phyloP scores from a whole-genome alignment of 2,888 invertebrate species.

The Stictocephala bisonia region DNA sequence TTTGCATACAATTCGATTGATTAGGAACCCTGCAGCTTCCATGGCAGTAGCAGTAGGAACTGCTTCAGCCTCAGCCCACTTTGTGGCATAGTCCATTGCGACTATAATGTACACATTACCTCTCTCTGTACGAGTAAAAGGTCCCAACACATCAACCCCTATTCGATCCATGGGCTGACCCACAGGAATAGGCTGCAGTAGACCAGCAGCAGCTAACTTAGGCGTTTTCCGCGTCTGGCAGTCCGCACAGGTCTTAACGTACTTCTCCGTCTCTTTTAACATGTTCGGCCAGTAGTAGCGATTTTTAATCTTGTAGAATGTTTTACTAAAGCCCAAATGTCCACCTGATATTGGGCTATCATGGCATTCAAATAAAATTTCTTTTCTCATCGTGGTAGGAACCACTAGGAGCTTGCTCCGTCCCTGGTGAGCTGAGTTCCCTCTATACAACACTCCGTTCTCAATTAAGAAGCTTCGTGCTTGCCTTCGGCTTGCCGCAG shows the following conservation, averaged over 20 bases:
- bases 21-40: slow-evolving; percentile 11
- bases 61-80: slow-evolving; percentile 11
- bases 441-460: neutral
- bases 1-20: slow-evolving; percentile 11
- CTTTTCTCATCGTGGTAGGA: neutral
- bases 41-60: neutral
- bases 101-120: slow-evolving; percentile 15
- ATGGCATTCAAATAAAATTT: slow-evolving; percentile 1
- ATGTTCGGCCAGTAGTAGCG: slow-evolving; percentile 10
- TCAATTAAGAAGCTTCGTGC: neutral
- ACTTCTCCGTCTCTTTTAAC: slow-evolving; percentile 9
- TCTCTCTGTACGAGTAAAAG: neutral
- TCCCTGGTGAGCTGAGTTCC: neutral
- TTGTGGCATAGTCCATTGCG: slow-evolving; percentile 13
- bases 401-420: neutral
- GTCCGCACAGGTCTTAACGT: slow-evolving; percentile 11
- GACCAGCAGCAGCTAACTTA: neutral
- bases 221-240: slow-evolving; percentile 11
- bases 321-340: slow-evolving; percentile 13
- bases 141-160: slow-evolving; percentile 16
- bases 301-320: slow-evolving; percentile 10
- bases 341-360: slow-evolving; percentile 19
- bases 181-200: slow-evolving; percentile 9
- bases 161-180: slow-evolving; percentile 9
- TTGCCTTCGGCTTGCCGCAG: neutral